Evolutionary conservation across 2,113 vertebrate species (phyloP).

Genomic region (Excalfactoria chinensis): DNA sequence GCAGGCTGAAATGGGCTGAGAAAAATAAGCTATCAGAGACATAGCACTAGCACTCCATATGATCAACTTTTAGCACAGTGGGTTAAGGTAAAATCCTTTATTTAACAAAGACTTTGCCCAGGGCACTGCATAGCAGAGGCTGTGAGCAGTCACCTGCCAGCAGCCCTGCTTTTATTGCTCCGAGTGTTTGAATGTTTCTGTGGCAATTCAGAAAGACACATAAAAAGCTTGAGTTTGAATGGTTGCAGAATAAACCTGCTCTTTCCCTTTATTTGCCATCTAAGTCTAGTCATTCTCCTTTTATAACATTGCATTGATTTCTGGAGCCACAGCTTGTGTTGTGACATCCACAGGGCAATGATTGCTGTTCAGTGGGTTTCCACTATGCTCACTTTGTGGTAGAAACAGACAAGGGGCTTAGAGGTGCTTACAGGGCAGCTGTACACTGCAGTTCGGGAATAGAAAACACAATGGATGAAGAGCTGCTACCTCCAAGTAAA

Average conservation of each 20-base stretch:
- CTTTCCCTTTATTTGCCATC: neutral
- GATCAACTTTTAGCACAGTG: neutral
- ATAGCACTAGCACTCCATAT: fast-evolving
- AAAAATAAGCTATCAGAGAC: neutral
- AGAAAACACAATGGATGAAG: neutral
- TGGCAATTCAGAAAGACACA: neutral
- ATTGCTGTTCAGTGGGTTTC: neutral
- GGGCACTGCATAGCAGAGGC: neutral
- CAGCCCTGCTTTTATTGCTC: neutral
- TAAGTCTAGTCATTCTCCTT: neutral
- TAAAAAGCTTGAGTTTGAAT: neutral
- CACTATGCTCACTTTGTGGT: neutral
- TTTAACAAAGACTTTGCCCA: neutral
- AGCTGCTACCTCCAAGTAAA: neutral
- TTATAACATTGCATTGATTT: neutral
- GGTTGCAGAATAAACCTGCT: neutral
- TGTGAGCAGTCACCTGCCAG: neutral
- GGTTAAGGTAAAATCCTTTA: neutral
- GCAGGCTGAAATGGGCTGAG: neutral
- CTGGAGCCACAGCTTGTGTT: neutral
- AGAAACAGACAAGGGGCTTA: neutral
- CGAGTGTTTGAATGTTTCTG: neutral
- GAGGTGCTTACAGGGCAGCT: neutral
- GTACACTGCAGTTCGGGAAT: neutral
- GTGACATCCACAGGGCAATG: neutral